These are phyloP conservation scores for Mimas tiliae DNA, from an alignment of 2,888 invertebrate species.

Conservation along the genomic window DNA sequence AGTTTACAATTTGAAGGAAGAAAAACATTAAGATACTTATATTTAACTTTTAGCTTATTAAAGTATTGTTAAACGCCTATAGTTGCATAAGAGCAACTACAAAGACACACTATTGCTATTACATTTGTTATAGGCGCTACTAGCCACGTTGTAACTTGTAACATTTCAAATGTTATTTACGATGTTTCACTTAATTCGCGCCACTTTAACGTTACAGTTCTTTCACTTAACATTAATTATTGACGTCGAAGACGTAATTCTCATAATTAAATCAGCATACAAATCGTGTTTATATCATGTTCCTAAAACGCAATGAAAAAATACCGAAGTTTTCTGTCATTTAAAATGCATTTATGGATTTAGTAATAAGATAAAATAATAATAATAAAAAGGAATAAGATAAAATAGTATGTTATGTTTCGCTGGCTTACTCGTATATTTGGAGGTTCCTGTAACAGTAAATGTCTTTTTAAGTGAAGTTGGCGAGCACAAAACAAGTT, in stretches of 20 bases:
- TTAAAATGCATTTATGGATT: not conserved
- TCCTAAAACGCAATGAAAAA: not conserved
- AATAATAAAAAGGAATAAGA: not conserved
- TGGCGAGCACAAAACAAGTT: conserved; percentile 72
- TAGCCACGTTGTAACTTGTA: not conserved
- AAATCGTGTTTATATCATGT: not conserved
- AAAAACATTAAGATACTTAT: too few relatives aligned
- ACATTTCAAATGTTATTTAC: not conserved
- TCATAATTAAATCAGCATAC: conserved; percentile 6
- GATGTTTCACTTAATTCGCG: not conserved
- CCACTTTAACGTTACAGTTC: conserved; percentile 11
- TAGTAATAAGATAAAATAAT: not conserved
- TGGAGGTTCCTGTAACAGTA: conserved; percentile 68
- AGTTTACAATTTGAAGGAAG: too few relatives aligned
- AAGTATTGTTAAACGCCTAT: not conserved
- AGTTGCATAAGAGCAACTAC: not conserved
- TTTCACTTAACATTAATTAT: conserved; percentile 14
- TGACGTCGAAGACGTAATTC: not conserved
- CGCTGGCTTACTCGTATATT: conserved; percentile 48
- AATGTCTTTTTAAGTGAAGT: conserved; percentile 65
- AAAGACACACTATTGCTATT: not conserved
- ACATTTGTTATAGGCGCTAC: not conserved
- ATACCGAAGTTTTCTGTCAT: not conserved
- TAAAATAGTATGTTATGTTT: not conserved
- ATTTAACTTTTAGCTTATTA: too few relatives aligned